Evolutionary conservation across 2,113 vertebrate genomes (phyloP).

Genomic region (Callipepla squamata): DNA sequence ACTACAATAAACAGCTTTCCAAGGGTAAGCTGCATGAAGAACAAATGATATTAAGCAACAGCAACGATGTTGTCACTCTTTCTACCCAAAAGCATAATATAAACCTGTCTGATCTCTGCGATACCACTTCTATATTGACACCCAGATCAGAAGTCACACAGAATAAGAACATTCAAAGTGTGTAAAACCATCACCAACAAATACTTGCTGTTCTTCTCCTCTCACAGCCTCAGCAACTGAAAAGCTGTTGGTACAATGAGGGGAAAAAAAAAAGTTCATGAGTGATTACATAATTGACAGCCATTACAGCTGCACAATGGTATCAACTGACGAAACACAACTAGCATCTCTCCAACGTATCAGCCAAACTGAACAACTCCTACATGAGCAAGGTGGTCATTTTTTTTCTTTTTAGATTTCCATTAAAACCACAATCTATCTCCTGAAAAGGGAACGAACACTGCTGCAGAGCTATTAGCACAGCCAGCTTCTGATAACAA

Average conservation of each 20-base stretch:
- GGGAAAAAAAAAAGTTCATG: too few relatives aligned
- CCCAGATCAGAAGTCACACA: rapidly evolving
- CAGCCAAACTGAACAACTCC: background rate
- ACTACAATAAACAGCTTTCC: background rate
- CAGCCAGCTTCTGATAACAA: background rate
- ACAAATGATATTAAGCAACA: background rate
- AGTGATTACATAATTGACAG: rapidly evolving
- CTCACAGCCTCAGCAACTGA: background rate
- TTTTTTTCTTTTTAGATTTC: background rate
- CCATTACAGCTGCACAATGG: background rate
- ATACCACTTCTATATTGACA: background rate
- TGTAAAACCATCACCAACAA: background rate
- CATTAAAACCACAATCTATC: background rate
- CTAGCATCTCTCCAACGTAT: background rate
- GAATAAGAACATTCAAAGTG: rapidly evolving
- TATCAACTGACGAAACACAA: background rate
- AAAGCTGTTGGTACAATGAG: background rate
- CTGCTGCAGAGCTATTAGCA: background rate
- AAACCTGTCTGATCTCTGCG: background rate
- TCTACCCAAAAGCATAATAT: background rate
- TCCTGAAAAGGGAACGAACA: background rate
- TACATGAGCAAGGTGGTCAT: background rate
- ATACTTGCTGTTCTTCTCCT: background rate
- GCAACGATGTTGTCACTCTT: background rate
- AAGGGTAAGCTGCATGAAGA: background rate